phyloP scores from a whole-genome alignment of 1,140 invertebrate species.

The Triops cancriformis region DNA sequence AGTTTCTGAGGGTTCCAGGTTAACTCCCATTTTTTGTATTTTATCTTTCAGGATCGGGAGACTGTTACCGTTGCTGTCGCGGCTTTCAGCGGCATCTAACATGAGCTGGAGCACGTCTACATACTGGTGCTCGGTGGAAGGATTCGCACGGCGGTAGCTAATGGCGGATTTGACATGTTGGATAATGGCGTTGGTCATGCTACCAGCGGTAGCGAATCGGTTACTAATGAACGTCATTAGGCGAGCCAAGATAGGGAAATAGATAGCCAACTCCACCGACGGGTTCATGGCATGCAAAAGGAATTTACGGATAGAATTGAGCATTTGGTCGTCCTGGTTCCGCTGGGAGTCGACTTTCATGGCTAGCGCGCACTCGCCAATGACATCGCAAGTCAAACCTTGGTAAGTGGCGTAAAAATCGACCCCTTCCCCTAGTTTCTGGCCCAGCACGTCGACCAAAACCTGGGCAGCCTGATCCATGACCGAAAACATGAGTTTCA shows the following conservation, averaged over 20 bases:
- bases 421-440: constrained; percentile 31
- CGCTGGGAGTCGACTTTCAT: constrained; percentile 40
- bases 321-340: constrained; percentile 40
- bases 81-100: constrained; percentile 28
- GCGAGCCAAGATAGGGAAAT: constrained; percentile 36
- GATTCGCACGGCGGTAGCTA: constrained; percentile 30
- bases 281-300: constrained; percentile 36
- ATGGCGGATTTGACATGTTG: constrained; percentile 36
- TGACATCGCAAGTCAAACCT: constrained; percentile 45
- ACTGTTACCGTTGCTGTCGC: constrained; percentile 7
- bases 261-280: constrained; percentile 34
- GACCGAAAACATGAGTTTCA: constrained; percentile 40
- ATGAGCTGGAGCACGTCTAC: constrained; percentile 29
- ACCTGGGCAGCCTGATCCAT: constrained; percentile 37
- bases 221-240: constrained; percentile 35
- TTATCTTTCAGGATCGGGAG: neutral
- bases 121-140: neutral
- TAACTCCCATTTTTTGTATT: neutral
- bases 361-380: constrained; percentile 44
- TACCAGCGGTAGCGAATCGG: constrained; percentile 34
- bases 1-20: neutral
- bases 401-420: constrained; percentile 35
- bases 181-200: constrained; percentile 37
- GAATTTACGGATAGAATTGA: constrained; percentile 36
- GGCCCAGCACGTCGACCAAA: constrained; percentile 32